Evolutionary conservation across 2,888 invertebrate species (phyloP).

Genomic region (Tortricodes alternella): DNA sequence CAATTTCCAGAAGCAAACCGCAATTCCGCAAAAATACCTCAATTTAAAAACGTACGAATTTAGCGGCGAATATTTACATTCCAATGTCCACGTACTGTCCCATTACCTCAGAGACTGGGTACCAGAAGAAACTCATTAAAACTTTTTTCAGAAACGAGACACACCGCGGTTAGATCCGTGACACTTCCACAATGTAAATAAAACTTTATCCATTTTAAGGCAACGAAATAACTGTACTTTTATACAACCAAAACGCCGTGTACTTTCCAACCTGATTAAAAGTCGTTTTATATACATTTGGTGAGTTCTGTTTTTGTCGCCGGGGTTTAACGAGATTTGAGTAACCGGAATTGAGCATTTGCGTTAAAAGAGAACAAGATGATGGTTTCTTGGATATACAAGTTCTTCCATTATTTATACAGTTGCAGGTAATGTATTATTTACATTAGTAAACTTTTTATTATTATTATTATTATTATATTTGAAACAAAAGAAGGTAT

Average conservation of each 20-base stretch:
- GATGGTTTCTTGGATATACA: too few species aligned
- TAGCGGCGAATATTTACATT: constrained; percentile 23
- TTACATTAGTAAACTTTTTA: too few species aligned
- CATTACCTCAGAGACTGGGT: constrained; percentile 31
- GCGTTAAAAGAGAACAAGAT: background rate
- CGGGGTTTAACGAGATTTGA: constrained; percentile 12
- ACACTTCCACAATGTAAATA: constrained; percentile 33
- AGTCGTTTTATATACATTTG: constrained; percentile 9
- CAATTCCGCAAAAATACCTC: too few species aligned
- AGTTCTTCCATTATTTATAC: too few species aligned
- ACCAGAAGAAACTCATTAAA: constrained; percentile 34
- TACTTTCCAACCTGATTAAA: constrained; percentile 15
- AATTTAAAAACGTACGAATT: too few species aligned
- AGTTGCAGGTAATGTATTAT: too few species aligned
- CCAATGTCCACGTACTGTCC: constrained; percentile 30
- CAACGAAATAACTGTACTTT: constrained; percentile 30
- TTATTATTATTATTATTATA: too few species aligned
- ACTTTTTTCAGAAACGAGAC: constrained; percentile 33
- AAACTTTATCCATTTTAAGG: constrained; percentile 37
- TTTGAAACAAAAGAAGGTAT: too few species aligned
- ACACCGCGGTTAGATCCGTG: constrained; percentile 27
- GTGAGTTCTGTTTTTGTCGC: constrained; percentile 10
- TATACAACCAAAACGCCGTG: constrained; percentile 19
- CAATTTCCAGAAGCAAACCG: too few species aligned
- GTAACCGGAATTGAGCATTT: constrained; percentile 5